Evolutionary conservation across 2,888 invertebrate species (phyloP), one percentile per base, ranked within the genome.

Genomic region (Syrphus vitripennis): DNA sequence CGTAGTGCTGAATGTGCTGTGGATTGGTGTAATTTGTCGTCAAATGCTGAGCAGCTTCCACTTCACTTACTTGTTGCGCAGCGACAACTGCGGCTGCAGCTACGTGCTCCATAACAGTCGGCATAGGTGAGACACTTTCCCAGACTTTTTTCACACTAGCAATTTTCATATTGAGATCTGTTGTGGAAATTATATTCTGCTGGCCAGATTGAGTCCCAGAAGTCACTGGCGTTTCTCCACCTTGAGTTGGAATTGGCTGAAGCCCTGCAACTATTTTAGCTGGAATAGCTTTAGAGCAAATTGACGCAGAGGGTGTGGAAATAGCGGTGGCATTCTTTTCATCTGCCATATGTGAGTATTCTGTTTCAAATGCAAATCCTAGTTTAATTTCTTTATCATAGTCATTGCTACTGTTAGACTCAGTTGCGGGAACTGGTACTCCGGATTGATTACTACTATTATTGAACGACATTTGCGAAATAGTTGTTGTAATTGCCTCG

Each of bases 101-200:
- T 40, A 84, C 84, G 88, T 94, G 94, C 89, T 95, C 95, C 21
- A 94, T 94, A 19, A 95, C 95, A 0, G 95, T 94, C 16, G 95
- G 95, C 95, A 95, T 95, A 4, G 94, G 93, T 12, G 94, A 93
- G 2, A 93, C 93, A 87, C 92, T 94, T 90, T 97, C 97, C 97
- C 97, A 97, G 19, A 96, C 96, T 89, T 93, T 91, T 92, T 98
- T 98, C 55, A 98, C 98, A 87, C 97, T 97, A 42, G 97, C 97
- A 89, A 98, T 98, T 93, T 98, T 98, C 93, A 97, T 95, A 93
- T 97, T 97, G 88, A 98, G 94, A 92, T 98, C 98, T 45, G 97
- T 97, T 45, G 97, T 96, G 12, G 96, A 96, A 89, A 96, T 96
- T 10, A 96, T 95, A 89, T 94, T 96, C 72, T 95, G 95, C 26